These are phyloP conservation scores for Caenorhabditis wallacei DNA, from an alignment of 2,888 invertebrate genomes.

Conservation along the genomic window DNA sequence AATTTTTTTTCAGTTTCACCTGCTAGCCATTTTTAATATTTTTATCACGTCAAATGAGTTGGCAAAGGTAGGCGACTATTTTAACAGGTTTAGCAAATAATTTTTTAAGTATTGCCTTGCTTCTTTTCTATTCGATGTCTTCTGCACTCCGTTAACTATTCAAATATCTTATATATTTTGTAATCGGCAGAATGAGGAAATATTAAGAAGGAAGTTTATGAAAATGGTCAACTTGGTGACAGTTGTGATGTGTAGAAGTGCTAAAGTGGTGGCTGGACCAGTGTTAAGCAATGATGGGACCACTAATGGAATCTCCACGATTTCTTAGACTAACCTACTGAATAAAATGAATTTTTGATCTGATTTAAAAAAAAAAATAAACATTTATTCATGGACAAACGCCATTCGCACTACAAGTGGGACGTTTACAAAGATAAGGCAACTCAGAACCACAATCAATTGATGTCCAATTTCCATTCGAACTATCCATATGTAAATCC, in stretches of 20 bases:
- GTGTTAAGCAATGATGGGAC: too few species aligned
- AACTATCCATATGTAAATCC: neutral
- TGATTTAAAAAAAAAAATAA: neutral
- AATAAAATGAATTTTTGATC: too few species aligned
- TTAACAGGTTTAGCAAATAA: neutral
- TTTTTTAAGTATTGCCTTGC: neutral
- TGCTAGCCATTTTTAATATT: neutral
- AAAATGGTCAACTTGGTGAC: neutral
- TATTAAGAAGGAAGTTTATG: neutral
- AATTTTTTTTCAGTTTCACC: neutral
- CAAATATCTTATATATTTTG: conserved; percentile 6
- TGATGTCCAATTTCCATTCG: neutral
- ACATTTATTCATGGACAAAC: neutral
- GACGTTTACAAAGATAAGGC: neutral
- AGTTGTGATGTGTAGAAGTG: neutral
- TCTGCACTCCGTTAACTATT: neutral
- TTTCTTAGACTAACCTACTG: too few species aligned
- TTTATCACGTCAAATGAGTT: neutral
- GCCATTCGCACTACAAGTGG: neutral
- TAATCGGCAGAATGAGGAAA: conserved; percentile 2
- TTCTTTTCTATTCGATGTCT: too few species aligned
- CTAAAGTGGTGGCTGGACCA: too few species aligned
- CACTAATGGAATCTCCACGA: too few species aligned
- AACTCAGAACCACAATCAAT: neutral
- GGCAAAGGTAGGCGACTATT: neutral